phyloP scores from a whole-genome alignment of 2,113 vertebrate genomes.

The Saimiri boliviensis region DNA sequence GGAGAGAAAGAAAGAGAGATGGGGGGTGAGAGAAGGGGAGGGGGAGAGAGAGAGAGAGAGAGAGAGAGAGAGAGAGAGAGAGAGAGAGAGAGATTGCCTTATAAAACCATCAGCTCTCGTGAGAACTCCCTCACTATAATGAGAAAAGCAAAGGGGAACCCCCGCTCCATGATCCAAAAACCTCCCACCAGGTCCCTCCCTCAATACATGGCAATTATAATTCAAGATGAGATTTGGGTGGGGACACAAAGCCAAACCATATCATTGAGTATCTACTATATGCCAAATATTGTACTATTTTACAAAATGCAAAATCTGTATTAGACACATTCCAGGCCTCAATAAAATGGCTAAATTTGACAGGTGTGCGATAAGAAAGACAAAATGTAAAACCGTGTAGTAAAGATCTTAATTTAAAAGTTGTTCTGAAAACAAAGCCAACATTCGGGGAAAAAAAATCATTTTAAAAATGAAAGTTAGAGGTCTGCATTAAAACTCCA shows the following conservation, averaged over 20 bases:
- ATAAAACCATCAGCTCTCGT: too few relatives aligned
- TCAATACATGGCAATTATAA: too few relatives aligned
- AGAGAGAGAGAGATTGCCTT: too few relatives aligned
- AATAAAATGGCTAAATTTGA: neutral
- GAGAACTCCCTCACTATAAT: too few relatives aligned
- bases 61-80: too few relatives aligned
- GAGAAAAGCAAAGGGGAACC: too few relatives aligned
- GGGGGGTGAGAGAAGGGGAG: fast-evolving
- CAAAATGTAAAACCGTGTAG: neutral
- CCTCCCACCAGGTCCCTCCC: too few relatives aligned
- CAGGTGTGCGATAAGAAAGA: neutral
- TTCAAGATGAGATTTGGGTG: too few relatives aligned
- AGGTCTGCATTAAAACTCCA: neutral
- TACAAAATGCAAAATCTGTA: neutral
- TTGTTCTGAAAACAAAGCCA: neutral
- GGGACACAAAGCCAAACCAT: too few relatives aligned
- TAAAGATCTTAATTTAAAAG: neutral
- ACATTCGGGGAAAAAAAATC: neutral
- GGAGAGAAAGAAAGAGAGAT: too few relatives aligned
- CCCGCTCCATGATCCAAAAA: too few relatives aligned
- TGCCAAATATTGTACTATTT: neutral
- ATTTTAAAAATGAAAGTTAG: neutral
- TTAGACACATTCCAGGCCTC: neutral
- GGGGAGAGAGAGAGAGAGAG: too few relatives aligned
- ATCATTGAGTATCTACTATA: neutral